phyloP scores from a whole-genome alignment of 37 sponge, comb jelly and placozoan genomes.

The Chondrosia reniformis region DNA sequence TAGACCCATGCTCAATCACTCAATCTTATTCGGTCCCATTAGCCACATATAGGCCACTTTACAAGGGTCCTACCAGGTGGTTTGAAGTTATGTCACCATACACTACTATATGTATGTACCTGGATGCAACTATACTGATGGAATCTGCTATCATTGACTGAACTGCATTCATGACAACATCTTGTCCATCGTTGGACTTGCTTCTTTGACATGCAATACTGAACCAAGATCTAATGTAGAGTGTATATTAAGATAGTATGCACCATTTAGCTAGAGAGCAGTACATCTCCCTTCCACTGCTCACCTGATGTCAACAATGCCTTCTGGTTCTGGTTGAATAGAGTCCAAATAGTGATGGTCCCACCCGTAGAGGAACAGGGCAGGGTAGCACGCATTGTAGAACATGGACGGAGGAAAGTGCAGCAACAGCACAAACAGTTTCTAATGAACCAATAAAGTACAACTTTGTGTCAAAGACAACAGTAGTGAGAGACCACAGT shows the following conservation, averaged over 20 bases:
- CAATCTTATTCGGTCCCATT: background rate
- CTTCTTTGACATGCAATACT: constrained; percentile 9
- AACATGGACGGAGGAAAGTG: constrained; percentile 74
- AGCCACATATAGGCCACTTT: background rate
- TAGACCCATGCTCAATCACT: background rate
- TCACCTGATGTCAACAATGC: constrained; percentile 29
- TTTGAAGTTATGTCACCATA: background rate
- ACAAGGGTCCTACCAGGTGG: background rate
- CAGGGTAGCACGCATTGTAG: constrained; percentile 62
- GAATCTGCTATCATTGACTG: background rate
- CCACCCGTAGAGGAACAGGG: constrained; percentile 84
- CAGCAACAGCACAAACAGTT: constrained; percentile 79
- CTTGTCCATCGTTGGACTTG: background rate
- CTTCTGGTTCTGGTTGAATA: constrained; percentile 14
- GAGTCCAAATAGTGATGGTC: constrained; percentile 84
- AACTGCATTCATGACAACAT: background rate
- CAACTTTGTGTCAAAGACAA: background rate
- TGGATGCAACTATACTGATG: background rate
- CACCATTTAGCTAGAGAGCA: background rate
- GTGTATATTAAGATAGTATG: background rate
- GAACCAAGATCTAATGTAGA: background rate
- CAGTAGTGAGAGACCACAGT: background rate
- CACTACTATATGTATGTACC: background rate
- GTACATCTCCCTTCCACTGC: background rate
- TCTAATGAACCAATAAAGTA: constrained; percentile 6